Evolutionary conservation across 2,797 vertebrate species (phyloP), one percentile per base, ranked within the genome.

Genomic region (Clamator glandarius): DNA sequence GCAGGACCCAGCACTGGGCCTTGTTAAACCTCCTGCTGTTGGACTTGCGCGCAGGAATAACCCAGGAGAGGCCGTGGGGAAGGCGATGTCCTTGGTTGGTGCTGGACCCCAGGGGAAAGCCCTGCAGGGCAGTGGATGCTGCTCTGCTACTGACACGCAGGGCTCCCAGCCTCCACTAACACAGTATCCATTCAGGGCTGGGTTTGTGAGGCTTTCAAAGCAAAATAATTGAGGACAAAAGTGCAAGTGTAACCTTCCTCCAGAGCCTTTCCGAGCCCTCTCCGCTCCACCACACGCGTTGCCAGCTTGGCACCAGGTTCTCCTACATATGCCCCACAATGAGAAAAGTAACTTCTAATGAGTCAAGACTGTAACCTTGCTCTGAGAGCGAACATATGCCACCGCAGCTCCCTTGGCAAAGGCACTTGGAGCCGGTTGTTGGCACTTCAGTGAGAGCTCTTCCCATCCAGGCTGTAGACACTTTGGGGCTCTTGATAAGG

Each of bases 331-430:
- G 80, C 80, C 88, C 96, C 86, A 33, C 35, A 73, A 62, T 0
- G 29, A 62, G 92, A 55, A 15, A 24, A 92, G 86, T n/a, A 73
- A 59, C 77, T 90, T 31, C 41, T 78, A 89, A 92, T 25, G 90
- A 93, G 89, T 7, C 15, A 11, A 35, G 92, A 72, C 80, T 58
- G 92, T 28, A 66, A 84, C 93, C 90, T 29, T 69, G 95, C 86
- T 94, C 88, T 51, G 93, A 93, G 92, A 88, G 92, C 20, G 28
- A 94, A 50, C 93, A 90, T 90, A 86, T 86, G 93, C 13, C 90
- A 72, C 62, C 5, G 13, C 88, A 57, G 92, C 88, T 93, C 93
- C 91, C 93, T 78, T 93, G 94, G 95, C 92, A 92, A 3, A 35
- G 28, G 86, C 88, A 2, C 86, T 50, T 36, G 93, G 88, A 91